These are phyloP conservation scores for Trematomus loennbergii DNA, from an alignment of 2,113 vertebrate species.

Conservation along the genomic window DNA sequence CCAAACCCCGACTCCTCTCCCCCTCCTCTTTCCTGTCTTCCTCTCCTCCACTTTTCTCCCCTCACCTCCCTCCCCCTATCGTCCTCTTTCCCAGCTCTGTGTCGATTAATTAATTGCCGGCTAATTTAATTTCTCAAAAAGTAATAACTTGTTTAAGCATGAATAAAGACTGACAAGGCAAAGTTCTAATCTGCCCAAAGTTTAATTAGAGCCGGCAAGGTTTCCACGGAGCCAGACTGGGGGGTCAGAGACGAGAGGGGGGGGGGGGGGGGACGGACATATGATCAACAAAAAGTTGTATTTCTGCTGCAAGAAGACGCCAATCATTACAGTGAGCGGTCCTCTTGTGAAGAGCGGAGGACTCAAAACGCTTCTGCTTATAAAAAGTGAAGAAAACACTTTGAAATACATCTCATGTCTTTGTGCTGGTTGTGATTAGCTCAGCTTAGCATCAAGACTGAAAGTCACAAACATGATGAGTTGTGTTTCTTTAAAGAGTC, in stretches of 20 bases:
- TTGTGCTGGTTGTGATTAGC: no score
- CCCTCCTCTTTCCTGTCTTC: neutral
- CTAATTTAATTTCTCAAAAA: conserved; percentile 87
- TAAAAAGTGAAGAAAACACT: neutral
- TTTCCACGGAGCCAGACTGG: conserved; percentile 68
- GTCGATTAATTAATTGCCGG: conserved; percentile 87
- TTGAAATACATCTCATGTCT: no score
- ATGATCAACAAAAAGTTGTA: neutral
- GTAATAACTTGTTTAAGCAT: conserved; percentile 87
- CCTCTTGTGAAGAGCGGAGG: no score
- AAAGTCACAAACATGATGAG: no score
- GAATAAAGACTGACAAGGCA: conserved; percentile 86
- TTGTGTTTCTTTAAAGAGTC: no score
- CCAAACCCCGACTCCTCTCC: conserved; percentile 35
- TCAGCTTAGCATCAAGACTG: no score
- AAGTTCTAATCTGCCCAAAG: conserved; percentile 86
- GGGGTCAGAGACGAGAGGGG: conserved; percentile 62
- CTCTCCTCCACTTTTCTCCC: neutral
- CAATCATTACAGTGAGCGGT: neutral
- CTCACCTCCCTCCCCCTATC: conserved; percentile 5
- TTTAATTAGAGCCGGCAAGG: conserved; percentile 84
- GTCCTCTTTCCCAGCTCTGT: conserved; percentile 75
- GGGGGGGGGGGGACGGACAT: neutral
- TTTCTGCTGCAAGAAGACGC: neutral
- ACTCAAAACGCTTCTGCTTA: neutral